Percentiles rank a stretch among this genome's conserved stretches.
These are phyloP conservation scores for Cisticola juncidis DNA, from an alignment of 2,113 vertebrate species.

Conservation along the genomic window DNA sequence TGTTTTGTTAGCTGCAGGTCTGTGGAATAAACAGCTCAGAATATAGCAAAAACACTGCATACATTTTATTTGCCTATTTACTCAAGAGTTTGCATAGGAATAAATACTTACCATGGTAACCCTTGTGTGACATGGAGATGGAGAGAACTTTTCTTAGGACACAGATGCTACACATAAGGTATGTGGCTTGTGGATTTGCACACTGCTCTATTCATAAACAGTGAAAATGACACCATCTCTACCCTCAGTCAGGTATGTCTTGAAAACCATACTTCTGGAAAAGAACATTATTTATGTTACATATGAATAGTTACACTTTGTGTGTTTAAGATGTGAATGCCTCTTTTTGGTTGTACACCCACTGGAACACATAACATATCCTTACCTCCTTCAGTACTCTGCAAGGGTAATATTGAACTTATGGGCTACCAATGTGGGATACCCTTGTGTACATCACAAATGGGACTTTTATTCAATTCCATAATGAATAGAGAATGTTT, in stretches of 20 bases:
- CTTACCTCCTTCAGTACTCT: neutral
- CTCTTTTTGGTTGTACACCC: slow-evolving; percentile 30
- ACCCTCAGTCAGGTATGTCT: slow-evolving; percentile 21
- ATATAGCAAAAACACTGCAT: neutral
- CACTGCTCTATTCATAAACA: slow-evolving; percentile 56
- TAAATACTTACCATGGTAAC: neutral
- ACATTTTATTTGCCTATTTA: slow-evolving; percentile 9
- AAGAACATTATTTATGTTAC: slow-evolving; percentile 61
- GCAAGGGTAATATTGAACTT: neutral
- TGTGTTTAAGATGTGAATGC: slow-evolving; percentile 36
- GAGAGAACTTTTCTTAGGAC: slow-evolving; percentile 14
- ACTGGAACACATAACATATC: slow-evolving; percentile 9
- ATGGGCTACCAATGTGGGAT: neutral
- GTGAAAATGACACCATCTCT: slow-evolving; percentile 26
- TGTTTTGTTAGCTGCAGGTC: neutral
- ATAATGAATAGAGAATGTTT: slow-evolving; percentile 1
- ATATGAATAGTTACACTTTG: slow-evolving; percentile 46
- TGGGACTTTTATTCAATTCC: slow-evolving; percentile 40
- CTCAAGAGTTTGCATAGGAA: neutral
- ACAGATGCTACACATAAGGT: slow-evolving; percentile 40
- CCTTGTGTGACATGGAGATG: neutral
- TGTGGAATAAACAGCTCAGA: neutral
- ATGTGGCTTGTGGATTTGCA: slow-evolving; percentile 23
- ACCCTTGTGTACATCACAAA: slow-evolving; percentile 45
- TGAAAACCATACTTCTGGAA: slow-evolving; percentile 48